Base-by-base conservation (phyloP, 2,888 invertebrate species). In the Clusia tigrina region DNA sequence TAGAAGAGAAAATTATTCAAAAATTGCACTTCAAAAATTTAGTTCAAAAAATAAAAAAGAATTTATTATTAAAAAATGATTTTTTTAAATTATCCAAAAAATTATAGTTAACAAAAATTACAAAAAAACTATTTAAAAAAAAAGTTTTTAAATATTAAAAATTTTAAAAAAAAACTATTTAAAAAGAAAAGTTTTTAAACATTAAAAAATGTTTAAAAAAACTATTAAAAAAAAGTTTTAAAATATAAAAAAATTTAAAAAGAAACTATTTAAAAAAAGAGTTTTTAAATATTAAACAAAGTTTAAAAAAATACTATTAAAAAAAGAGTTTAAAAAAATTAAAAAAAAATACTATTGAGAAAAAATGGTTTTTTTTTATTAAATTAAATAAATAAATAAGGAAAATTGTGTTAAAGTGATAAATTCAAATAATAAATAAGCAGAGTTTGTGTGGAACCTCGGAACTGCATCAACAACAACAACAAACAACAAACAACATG, bases 401-500 rank as follows among this genome's bases (percentile, higher is more conserved):
- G n/a, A n/a, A n/a, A n/a, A n/a, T n/a, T n/a, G n/a, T n/a, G n/a
- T n/a, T n/a, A n/a, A n/a, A n/a, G n/a, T n/a, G n/a, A n/a, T n/a
- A n/a, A n/a, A n/a, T n/a, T n/a, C n/a, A n/a, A n/a, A n/a, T n/a
- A n/a, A n/a, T n/a, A n/a, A n/a, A n/a, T n/a, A n/a, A n/a, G n/a
- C n/a, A n/a, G n/a, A n/a, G n/a, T n/a, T n/a, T n/a, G n/a, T n/a
- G n/a, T n/a, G n/a, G n/a, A n/a, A n/a, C n/a, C n/a, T n/a, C n/a
- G n/a, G n/a, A n/a, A n/a, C n/a, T n/a, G n/a, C n/a, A n/a, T n/a
- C 42, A 42, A n/a, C 42, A 42, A n/a, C 42, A 18, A 3, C 48
- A 48, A 24, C 64, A 67, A n/a, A n/a, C n/a, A n/a, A n/a, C n/a
- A n/a, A n/a, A 55, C 32, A 55, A 54, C 32, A 73, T 74, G 73